Evolutionary conservation across 2,888 invertebrate species (phyloP), one percentile per base, ranked within the genome.

Genomic region (Coelogynopora nodosa): DNA sequence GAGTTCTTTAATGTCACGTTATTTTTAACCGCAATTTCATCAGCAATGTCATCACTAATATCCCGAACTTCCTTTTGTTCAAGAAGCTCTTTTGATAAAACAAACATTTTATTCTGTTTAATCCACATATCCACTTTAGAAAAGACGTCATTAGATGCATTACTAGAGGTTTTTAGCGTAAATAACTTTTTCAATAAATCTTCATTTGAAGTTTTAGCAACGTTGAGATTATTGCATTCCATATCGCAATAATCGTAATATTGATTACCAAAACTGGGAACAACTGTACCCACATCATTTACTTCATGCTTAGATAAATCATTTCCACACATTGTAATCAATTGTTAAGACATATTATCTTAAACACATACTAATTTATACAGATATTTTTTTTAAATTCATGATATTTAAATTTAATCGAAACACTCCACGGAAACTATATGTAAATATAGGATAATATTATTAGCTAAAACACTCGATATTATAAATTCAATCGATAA

Each of bases 281-380:
- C 2, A n/a, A n/a, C 27, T 74, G 74, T 74, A 74, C 2, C 74
- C 23, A 26, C 74, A 74, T 74, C 74, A 2, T 74, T 23, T 74
- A 74, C 23, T 23, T 74, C 10, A 23, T n/a, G 74, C 27, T 74
- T 74, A n/a, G 74, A 74, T 74, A 74, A 74, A 13, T 26, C 74
- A 74, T 74, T 74, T 13, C 74, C 74, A 74, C 74, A 74, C 74
- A 74, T 74, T 74, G 18, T 26, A 74, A 74, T 74, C 74, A 74
- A 74, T 74, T 74, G 18, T 74, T 74, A 74, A 74, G 18, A 49
- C 49, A n/a, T n/a, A n/a, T n/a, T n/a, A n/a, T n/a, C n/a, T n/a
- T n/a, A n/a, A n/a, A n/a, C n/a, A n/a, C n/a, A n/a, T n/a, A n/a
- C n/a, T n/a, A n/a, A n/a, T n/a, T n/a, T n/a, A n/a, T n/a, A n/a